A percentile compares a stretch with the other conserved stretches of the same genome.
Conservation (phyloP, 2,113 vertebrate species). For the Gambusia affinis region DNA sequence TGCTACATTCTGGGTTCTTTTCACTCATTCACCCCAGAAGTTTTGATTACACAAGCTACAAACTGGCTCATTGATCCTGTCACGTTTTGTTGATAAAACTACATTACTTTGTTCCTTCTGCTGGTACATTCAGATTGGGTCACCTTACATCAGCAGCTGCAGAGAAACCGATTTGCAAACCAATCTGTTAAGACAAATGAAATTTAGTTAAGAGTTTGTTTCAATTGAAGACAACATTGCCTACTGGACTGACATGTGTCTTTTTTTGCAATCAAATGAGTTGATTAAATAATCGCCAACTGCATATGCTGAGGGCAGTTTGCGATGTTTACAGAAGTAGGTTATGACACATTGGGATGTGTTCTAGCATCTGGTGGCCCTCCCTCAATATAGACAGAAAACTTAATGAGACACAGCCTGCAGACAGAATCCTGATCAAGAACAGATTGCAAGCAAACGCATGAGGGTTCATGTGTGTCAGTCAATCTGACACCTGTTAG, state of each 20-base stretch:
- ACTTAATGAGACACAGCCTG: constrained; percentile 51
- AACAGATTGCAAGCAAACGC: constrained; percentile 25
- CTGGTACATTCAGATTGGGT: constrained; percentile 19
- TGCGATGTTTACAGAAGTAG: constrained; percentile 55
- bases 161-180: constrained; percentile 24
- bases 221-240: constrained; percentile 54
- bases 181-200: neutral
- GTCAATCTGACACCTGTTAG: constrained; percentile 58
- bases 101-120: constrained; percentile 32
- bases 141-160: constrained; percentile 59
- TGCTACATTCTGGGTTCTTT: constrained; percentile 56
- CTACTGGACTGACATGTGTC: constrained; percentile 32
- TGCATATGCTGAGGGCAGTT: constrained; percentile 34
- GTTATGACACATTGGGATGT: constrained; percentile 67
- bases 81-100: constrained; percentile 47
- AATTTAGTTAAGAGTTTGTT: constrained; percentile 23
- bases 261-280: constrained; percentile 40
- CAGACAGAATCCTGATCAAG: constrained; percentile 41
- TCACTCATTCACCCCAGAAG: constrained; percentile 47
- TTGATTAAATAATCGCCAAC: constrained; percentile 36
- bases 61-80: constrained; percentile 63
- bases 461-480: constrained; percentile 1
- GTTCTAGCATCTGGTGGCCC: constrained; percentile 36
- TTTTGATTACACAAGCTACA: constrained; percentile 71
- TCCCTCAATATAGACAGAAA: constrained; percentile 25